Evolutionary conservation across 1,140 invertebrate species (phyloP).

Genomic region (Theocolax elegans): DNA sequence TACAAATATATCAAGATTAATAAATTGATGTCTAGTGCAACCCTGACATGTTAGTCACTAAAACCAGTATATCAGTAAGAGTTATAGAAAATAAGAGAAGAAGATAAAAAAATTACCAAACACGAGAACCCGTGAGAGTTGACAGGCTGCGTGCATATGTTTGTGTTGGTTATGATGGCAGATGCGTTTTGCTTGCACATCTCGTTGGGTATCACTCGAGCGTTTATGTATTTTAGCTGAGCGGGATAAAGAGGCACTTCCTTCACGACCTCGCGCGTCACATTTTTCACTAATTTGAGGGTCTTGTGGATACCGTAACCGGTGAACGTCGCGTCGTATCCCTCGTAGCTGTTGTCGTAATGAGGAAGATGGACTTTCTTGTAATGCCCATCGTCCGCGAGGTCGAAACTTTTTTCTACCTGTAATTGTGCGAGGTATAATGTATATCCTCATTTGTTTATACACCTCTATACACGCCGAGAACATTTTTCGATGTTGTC

Average conservation of each 20-base stretch:
- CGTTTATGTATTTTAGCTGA: background rate
- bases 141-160: background rate
- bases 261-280: no score
- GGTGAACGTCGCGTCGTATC: background rate
- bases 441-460: no score
- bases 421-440: no score
- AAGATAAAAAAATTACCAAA: background rate
- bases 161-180: background rate
- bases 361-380: conserved; percentile 2
- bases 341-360: background rate
- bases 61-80: no score
- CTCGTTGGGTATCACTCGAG: background rate
- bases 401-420: no score
- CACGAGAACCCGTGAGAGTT: background rate
- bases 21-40: no score
- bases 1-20: no score
- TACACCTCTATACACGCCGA: no score
- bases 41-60: no score
- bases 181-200: background rate
- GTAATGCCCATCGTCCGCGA: background rate
- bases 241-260: background rate
- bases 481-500: no score
- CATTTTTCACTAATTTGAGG: no score
- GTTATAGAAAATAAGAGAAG: no score
- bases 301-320: background rate